phyloP scores from a whole-genome alignment of 1,140 invertebrate species.

The Adelges cooleyi region DNA sequence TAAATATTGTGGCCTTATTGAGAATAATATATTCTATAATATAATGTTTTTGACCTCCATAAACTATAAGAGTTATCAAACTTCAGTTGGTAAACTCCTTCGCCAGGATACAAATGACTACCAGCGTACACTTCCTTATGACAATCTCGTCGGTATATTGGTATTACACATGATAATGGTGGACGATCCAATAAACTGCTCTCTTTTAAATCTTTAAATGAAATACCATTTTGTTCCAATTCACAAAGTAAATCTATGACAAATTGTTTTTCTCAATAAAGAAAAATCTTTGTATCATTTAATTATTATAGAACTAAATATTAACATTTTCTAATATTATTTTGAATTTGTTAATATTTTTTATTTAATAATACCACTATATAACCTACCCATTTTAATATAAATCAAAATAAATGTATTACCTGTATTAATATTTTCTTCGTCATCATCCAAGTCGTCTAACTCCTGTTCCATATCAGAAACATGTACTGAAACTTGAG shows the following conservation, averaged over 20 bases:
- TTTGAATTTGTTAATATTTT: too few relatives aligned
- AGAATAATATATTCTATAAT: conserved; percentile 97
- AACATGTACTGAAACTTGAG: conserved; percentile 75
- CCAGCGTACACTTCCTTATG: conserved; percentile 96
- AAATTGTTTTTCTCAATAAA: too few relatives aligned
- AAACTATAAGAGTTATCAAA: conserved; percentile 99
- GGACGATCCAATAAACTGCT: conserved; percentile 38
- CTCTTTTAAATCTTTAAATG: conserved; percentile 11
- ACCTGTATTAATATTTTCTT: conserved; percentile 41
- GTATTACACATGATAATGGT: conserved; percentile 66
- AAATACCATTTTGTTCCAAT: conserved; percentile 21
- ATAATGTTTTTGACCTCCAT: conserved; percentile 97
- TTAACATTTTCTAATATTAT: too few relatives aligned
- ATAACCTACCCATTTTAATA: too few relatives aligned
- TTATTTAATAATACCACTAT: too few relatives aligned
- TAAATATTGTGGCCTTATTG: conserved; percentile 40
- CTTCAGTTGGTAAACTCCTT: conserved; percentile 95
- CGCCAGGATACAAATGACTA: conserved; percentile 89
- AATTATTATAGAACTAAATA: too few relatives aligned
- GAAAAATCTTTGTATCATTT: too few relatives aligned
- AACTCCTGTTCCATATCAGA: conserved; percentile 81
- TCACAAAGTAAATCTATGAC: conserved; percentile 17
- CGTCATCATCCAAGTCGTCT: conserved; percentile 63
- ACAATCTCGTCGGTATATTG: conserved; percentile 89
- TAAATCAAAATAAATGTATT: conserved; percentile 3